phyloP scores from a whole-genome alignment of 2,797 vertebrate genomes.

The Mus spretus region DNA sequence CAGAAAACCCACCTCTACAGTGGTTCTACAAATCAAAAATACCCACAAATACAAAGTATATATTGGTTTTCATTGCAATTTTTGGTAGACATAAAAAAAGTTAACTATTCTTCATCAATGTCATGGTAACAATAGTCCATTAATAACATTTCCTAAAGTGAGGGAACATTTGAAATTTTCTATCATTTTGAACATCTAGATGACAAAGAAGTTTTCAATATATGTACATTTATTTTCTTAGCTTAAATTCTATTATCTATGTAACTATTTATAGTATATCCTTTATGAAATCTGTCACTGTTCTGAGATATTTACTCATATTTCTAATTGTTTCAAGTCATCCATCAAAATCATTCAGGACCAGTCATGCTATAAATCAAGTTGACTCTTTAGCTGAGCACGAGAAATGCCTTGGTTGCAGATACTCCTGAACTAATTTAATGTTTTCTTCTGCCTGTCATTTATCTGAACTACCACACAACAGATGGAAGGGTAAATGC shows the following conservation, averaged over 20 bases:
- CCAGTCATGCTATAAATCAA: constrained; percentile 59
- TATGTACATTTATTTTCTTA: constrained; percentile 60
- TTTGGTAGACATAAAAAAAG: constrained; percentile 57
- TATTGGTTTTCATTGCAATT: constrained; percentile 67
- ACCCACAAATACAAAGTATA: constrained; percentile 23
- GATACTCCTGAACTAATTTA: constrained; percentile 60
- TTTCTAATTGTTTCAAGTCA: constrained; percentile 67
- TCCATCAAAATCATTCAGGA: constrained; percentile 67
- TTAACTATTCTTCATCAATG: constrained; percentile 24
- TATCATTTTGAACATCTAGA: constrained; percentile 39
- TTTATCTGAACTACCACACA: constrained; percentile 49
- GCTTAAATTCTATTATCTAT: constrained; percentile 64
- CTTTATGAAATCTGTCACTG: constrained; percentile 65
- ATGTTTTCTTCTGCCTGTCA: constrained; percentile 16
- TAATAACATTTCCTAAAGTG: constrained; percentile 56
- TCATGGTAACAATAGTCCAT: constrained; percentile 43
- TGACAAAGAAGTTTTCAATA: constrained; percentile 66
- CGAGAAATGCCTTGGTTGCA: constrained; percentile 15
- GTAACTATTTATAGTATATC: constrained; percentile 29
- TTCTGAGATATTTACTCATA: constrained; percentile 63
- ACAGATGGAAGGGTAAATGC: constrained; percentile 42
- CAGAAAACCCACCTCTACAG: constrained; percentile 61
- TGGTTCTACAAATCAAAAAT: constrained; percentile 68
- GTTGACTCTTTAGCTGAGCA: constrained; percentile 13
- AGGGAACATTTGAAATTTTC: constrained; percentile 54